Percentiles rank a stretch among this genome's conserved stretches.
These are phyloP conservation scores for Molossus alvarezi DNA, from an alignment of 2,797 vertebrate species.

Conservation along the genomic window DNA sequence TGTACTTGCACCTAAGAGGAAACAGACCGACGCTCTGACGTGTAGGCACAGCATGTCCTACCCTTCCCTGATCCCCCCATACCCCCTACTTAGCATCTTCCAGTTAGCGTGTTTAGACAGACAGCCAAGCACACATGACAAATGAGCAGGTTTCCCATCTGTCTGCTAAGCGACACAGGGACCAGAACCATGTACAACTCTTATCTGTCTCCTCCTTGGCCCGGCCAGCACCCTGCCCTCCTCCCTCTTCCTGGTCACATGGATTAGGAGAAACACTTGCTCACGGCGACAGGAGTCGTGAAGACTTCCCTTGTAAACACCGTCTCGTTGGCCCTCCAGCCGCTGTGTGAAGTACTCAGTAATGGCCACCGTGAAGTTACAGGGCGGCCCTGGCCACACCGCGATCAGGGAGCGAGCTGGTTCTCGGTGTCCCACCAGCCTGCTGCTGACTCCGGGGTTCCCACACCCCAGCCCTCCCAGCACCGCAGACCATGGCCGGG, in stretches of 20 bases:
- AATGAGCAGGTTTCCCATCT: background rate
- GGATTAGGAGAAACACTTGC: background rate
- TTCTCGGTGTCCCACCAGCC: background rate
- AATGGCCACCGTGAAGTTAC: background rate
- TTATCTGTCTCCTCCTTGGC: background rate
- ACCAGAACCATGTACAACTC: background rate
- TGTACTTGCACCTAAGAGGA: background rate
- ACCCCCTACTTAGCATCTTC: background rate
- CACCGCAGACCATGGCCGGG: background rate
- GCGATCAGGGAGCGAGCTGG: background rate
- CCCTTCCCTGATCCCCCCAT: background rate
- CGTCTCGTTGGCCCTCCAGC: background rate
- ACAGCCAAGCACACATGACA: fast-evolving
- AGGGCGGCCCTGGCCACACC: background rate
- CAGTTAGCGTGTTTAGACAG: background rate
- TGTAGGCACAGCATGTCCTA: fast-evolving
- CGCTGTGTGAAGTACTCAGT: background rate
- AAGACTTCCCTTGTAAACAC: background rate
- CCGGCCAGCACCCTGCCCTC: background rate
- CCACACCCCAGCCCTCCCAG: background rate
- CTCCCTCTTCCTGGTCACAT: background rate
- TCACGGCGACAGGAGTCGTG: background rate
- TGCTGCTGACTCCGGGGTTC: background rate
- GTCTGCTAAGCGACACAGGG: background rate
- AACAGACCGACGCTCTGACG: background rate